Evolutionary conservation across 2,888 invertebrate species (phyloP).

Genomic region (Drosophila monieri): DNA sequence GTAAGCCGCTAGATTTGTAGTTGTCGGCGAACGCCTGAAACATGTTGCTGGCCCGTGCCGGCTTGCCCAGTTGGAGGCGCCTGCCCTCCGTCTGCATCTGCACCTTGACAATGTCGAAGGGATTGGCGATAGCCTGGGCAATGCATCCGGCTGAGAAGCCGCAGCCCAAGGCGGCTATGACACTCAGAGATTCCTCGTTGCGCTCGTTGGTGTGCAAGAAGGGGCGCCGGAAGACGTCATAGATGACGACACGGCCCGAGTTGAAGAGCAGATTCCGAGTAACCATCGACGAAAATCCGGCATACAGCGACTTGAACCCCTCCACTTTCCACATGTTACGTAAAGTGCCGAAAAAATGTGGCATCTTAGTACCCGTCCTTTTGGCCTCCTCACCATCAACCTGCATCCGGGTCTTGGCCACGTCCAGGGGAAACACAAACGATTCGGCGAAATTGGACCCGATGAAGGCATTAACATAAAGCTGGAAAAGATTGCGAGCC

Average conservation of each 20-base stretch:
- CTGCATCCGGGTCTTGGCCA: conserved; percentile 59
- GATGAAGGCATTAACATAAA: conserved; percentile 57
- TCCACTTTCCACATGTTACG: conserved; percentile 34
- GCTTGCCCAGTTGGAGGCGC: conserved; percentile 28
- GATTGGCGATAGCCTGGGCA: conserved; percentile 56
- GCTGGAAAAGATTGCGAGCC: conserved; percentile 11
- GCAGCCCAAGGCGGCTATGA: conserved; percentile 44
- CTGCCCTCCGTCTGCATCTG: conserved; percentile 58
- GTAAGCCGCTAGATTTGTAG: conserved; percentile 29
- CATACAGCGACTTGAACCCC: conserved; percentile 36
- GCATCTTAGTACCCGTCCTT: conserved; percentile 29
- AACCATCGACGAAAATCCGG: conserved; percentile 58
- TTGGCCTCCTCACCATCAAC: conserved; percentile 47
- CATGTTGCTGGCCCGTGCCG: conserved; percentile 29
- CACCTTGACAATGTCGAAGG: conserved; percentile 58
- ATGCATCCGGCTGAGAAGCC: conserved; percentile 50
- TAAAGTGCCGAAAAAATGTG: conserved; percentile 28
- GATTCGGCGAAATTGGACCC: conserved; percentile 56
- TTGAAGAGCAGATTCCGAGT: conserved; percentile 59
- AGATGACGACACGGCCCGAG: conserved; percentile 53
- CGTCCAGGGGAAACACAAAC: conserved; percentile 47
- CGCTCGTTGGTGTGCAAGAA: conserved; percentile 24
- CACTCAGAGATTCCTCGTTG: conserved; percentile 9
- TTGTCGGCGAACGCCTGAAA: conserved; percentile 10
- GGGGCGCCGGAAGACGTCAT: conserved; percentile 53